Conservation (phyloP, 2,113 vertebrate genomes). For the Monopterus albus region DNA sequence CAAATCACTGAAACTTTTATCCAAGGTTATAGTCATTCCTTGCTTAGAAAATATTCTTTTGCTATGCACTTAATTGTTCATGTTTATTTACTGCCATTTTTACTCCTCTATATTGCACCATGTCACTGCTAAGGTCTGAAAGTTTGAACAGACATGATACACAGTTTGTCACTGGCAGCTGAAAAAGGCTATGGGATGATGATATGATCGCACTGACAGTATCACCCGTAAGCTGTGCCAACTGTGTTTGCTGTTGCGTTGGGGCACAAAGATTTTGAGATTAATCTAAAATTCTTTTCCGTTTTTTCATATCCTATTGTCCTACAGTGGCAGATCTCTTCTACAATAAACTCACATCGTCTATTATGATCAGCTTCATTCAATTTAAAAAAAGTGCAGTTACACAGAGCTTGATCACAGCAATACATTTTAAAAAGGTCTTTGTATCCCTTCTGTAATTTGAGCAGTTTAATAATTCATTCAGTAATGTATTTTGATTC, state of each 20-base stretch:
- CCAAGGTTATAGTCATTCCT: neutral
- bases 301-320: too few species aligned
- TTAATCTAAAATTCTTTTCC: too few species aligned
- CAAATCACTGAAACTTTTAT: neutral
- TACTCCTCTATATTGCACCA: neutral
- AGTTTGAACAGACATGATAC: neutral
- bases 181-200: too few species aligned
- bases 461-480: neutral
- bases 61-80: neutral
- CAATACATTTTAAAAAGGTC: neutral
- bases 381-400: neutral
- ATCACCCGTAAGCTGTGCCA: neutral
- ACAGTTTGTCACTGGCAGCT: neutral
- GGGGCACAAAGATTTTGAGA: neutral
- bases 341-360: neutral
- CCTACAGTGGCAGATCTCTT: neutral
- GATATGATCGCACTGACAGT: too few species aligned
- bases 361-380: neutral
- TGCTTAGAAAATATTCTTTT: too few species aligned
- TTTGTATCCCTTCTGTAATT: neutral
- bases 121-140: neutral
- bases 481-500: constrained; percentile 1
- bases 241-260: neutral
- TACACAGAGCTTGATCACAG: neutral
- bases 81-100: neutral